phyloP scores from a whole-genome alignment of 2,888 invertebrate genomes.

The Cantharis flavilabris region DNA sequence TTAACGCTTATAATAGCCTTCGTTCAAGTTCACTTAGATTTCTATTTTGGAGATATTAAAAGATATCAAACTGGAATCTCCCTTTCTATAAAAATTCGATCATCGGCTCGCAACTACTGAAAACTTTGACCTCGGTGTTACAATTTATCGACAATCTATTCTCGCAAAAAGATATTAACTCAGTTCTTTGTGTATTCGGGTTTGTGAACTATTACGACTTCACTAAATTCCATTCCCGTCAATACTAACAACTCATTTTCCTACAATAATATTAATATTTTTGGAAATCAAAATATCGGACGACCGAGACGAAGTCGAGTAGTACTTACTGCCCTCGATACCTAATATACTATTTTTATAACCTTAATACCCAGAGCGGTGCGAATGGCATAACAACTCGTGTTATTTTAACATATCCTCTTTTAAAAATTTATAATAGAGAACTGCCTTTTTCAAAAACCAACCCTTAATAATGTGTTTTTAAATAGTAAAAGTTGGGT shows the following conservation, averaged over 20 bases:
- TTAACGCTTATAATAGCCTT: slow-evolving; percentile 48
- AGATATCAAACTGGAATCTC: slow-evolving; percentile 19
- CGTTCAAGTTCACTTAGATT: slow-evolving; percentile 38
- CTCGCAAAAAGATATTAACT: neutral
- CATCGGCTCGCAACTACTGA: neutral
- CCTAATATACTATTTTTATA: neutral
- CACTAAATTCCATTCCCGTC: neutral
- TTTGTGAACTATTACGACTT: neutral
- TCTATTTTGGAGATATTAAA: slow-evolving; percentile 22
- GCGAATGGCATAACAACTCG: neutral
- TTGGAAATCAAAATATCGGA: too few species aligned
- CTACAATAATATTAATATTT: neutral
- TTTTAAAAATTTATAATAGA: neutral
- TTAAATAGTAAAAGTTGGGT: neutral
- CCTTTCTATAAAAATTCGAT: neutral
- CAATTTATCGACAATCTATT: neutral
- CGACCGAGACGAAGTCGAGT: too few species aligned
- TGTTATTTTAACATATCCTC: neutral
- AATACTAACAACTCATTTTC: neutral
- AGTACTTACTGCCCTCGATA: too few species aligned
- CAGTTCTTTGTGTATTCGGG: neutral
- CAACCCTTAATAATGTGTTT: neutral
- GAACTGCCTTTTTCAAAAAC: neutral
- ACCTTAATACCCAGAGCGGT: neutral
- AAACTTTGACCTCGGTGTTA: neutral